These are phyloP conservation scores for Temnothorax longispinosus DNA, from an alignment of 1,140 invertebrate genomes.

Conservation along the genomic window DNA sequence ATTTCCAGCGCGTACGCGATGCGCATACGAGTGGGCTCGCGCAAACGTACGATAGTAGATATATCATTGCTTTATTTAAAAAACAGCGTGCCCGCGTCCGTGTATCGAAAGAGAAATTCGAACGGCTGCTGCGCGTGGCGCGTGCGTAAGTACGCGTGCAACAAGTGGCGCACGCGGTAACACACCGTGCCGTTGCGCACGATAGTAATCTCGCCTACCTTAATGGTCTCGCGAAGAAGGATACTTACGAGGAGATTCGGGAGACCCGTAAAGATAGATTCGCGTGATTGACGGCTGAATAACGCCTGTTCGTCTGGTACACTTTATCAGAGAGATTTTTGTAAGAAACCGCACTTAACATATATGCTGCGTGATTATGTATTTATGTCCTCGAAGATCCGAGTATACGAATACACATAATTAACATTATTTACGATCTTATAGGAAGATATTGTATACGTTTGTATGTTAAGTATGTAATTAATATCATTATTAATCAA, in stretches of 20 bases:
- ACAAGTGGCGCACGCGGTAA: conserved; percentile 53
- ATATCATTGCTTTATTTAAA: conserved; percentile 52
- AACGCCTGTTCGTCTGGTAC: neutral
- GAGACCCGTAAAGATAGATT: neutral
- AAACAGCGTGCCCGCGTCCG: conserved; percentile 6
- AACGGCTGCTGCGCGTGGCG: conserved; percentile 33
- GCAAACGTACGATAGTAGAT: conserved; percentile 28
- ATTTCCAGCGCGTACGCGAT: neutral
- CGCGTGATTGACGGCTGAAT: neutral
- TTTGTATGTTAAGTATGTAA: neutral
- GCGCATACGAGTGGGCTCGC: neutral
- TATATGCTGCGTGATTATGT: neutral
- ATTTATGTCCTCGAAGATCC: neutral
- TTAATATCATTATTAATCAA: neutral
- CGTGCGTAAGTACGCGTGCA: conserved; percentile 42
- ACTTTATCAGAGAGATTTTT: neutral
- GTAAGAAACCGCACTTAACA: neutral
- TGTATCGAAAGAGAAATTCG: conserved; percentile 46
- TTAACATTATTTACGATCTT: neutral
- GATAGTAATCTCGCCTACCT: conserved; percentile 39
- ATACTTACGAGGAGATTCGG: neutral
- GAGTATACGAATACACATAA: neutral
- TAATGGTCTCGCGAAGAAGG: neutral
- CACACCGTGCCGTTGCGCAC: conserved; percentile 29
- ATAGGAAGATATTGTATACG: neutral